Conservation (phyloP, 2,888 invertebrate species). For the Slavum lentiscoides region DNA sequence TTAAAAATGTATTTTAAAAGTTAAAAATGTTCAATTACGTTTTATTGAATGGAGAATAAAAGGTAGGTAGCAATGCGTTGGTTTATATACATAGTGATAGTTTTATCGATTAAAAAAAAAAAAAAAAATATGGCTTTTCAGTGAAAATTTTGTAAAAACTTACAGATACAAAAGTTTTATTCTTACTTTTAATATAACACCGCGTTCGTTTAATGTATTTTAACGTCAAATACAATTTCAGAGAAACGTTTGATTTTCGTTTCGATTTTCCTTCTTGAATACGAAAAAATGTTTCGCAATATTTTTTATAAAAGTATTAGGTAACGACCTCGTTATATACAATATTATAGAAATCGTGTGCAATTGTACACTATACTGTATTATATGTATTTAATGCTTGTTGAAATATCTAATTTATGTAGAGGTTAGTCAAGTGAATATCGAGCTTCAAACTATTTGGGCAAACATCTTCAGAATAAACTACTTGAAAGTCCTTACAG, state of each 20-base stretch:
- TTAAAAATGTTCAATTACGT: not conserved
- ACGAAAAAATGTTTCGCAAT: not conserved
- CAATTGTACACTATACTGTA: not conserved
- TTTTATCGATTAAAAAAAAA: not conserved
- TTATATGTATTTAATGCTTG: not conserved
- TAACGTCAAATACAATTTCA: not conserved
- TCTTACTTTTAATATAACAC: not conserved
- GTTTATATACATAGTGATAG: not conserved
- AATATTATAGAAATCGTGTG: not conserved
- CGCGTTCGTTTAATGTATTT: not conserved
- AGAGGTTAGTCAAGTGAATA: constrained; percentile 2
- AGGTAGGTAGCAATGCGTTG: not conserved
- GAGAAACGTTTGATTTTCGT: not conserved
- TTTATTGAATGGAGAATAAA: not conserved
- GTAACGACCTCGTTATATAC: not conserved
- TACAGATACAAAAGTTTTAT: not conserved
- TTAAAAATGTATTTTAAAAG: not conserved
- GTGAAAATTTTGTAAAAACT: no score
- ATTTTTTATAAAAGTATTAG: not conserved
- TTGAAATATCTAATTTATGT: not conserved
- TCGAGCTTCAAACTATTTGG: not conserved
- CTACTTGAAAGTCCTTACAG: not conserved
- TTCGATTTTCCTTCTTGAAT: not conserved
- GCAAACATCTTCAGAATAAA: not conserved
- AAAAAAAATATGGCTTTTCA: not conserved